Base-by-base conservation (phyloP, 2,888 invertebrate genomes). In the Drosophila hamatofila region DNA sequence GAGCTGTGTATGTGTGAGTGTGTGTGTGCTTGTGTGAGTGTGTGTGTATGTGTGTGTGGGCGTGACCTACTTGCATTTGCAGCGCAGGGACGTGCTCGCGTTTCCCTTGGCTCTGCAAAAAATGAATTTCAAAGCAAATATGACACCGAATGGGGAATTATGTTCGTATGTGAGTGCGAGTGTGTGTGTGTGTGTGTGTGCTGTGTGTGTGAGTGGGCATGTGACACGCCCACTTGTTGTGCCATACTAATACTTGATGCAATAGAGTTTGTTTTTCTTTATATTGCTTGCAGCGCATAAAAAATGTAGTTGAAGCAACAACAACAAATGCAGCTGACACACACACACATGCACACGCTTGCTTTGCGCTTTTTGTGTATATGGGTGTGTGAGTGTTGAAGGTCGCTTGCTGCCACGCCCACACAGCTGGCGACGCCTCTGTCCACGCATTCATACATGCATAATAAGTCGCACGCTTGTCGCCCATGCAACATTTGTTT, bases 171-270 rank as follows among this genome's bases (percentile, higher is more conserved):
- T n/a, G n/a, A n/a, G n/a, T n/a, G n/a, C 21, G 30, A 3, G 30
- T 27, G 35, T 48, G 30, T 62, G 25, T 52, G 48, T 55, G 39
- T 55, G 30, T 27, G 37, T 54, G 42, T 57, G 33, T 48, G 21
- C 62, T 8, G 9, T 57, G 42, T 57, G 33, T 42, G 21, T 66
- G 11, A n/a, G 30, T 44, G 48, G 56, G 76, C 59, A 51, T 73
- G 14, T 58, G 56, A 12, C 63, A 77, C 74, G 78, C 76, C 78
- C 76, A 77, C 76, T 78, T 78, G 78, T 77, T 77, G 75, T 78
- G 78, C 78, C 69, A 69, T 49, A 25, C 60, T 58, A 49, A 33
- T 49, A 35, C 65, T 59, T 69, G 59, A 78, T 78, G 70, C 75
- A 74, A 66, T 70, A 54, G 69, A 54, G 46, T 54, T 65, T 30